phyloP scores from a whole-genome alignment of 2,113 vertebrate species.

The Sterrhoptilus dennistouni region DNA sequence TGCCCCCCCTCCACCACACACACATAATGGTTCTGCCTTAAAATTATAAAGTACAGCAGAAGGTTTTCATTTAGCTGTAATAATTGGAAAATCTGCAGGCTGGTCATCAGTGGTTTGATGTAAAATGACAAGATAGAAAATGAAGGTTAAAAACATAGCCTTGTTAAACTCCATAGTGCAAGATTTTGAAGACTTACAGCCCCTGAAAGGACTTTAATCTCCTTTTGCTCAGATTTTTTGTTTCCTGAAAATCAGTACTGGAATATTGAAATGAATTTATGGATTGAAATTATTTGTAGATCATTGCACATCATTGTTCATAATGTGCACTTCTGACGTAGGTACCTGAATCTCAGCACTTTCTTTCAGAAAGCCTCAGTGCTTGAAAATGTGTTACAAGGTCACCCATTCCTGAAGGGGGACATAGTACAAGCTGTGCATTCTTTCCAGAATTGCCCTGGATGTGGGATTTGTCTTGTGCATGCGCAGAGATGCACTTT shows the following conservation, averaged over 20 bases:
- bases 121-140: neutral
- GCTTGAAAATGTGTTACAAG: neutral
- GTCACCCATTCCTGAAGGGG: neutral
- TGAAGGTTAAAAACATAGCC: neutral
- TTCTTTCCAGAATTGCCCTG: neutral
- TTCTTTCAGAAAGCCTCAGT: neutral
- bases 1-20: neutral
- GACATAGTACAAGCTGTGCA: neutral
- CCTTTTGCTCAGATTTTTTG: neutral
- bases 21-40: neutral
- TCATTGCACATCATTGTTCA: neutral
- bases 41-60: neutral
- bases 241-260: neutral
- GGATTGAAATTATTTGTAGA: neutral
- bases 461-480: neutral
- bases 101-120: neutral
- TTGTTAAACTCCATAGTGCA: neutral
- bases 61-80: neutral
- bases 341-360: neutral
- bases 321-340: neutral
- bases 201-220: neutral
- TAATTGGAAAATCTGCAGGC: neutral
- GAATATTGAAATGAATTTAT: neutral
- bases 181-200: neutral
- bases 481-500: fast-evolving